phyloP scores from a whole-genome alignment of 2,797 vertebrate genomes.

The Enteromius radiatus region DNA sequence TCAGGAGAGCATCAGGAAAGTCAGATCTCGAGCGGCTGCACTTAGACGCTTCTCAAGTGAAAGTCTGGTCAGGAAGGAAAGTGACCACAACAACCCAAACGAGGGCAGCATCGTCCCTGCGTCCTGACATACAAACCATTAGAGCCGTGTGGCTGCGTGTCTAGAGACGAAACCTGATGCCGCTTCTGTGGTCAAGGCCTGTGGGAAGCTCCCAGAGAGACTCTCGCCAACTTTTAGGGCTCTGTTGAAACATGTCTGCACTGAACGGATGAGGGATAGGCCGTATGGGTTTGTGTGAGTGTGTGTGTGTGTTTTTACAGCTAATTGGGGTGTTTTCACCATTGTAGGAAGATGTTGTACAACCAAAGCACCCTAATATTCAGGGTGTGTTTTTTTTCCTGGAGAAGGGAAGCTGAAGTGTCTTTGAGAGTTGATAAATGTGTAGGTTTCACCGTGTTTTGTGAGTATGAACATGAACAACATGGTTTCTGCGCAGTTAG shows the following conservation, averaged over 20 bases:
- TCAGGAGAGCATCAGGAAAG: not conserved
- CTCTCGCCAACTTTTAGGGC: slow-evolving; percentile 24
- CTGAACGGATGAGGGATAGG: slow-evolving; percentile 23
- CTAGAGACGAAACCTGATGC: slow-evolving; percentile 40
- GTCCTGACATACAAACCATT: slow-evolving; percentile 41
- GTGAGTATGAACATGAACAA: not conserved
- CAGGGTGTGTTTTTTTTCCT: not conserved
- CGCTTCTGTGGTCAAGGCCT: slow-evolving; percentile 40
- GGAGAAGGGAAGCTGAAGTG: not conserved
- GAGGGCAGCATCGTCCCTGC: slow-evolving; percentile 26
- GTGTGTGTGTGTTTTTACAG: slow-evolving; percentile 29
- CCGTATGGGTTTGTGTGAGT: slow-evolving; percentile 5
- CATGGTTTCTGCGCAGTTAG: slow-evolving; percentile 25
- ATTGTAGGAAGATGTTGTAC: slow-evolving; percentile 16
- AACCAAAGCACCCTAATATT: not conserved
- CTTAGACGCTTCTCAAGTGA: slow-evolving; percentile 33
- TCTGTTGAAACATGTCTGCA: slow-evolving; percentile 31
- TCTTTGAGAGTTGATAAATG: not conserved
- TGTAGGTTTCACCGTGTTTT: not conserved
- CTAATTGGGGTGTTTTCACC: slow-evolving; percentile 36
- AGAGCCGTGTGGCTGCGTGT: not conserved
- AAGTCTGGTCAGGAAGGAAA: slow-evolving; percentile 37
- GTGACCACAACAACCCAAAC: slow-evolving; percentile 44
- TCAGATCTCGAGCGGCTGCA: slow-evolving; percentile 19
- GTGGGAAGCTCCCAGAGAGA: slow-evolving; percentile 34